These are phyloP conservation scores for Drosophila willistoni DNA, from an alignment of 1,140 invertebrate genomes.

Conservation along the genomic window DNA sequence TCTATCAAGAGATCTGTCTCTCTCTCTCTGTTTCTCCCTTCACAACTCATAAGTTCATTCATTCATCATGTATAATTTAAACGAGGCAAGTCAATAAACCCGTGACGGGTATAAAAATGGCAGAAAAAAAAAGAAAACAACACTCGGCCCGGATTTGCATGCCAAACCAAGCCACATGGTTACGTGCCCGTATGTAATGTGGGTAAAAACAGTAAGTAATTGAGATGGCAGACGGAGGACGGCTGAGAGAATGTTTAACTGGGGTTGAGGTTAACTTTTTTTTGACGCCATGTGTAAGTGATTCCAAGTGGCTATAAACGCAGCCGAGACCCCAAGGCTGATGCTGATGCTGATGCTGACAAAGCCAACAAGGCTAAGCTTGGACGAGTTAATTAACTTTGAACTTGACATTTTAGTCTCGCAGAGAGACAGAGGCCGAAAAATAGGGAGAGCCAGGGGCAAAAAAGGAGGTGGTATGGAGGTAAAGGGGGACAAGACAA, in stretches of 20 bases:
- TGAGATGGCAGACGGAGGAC: background rate
- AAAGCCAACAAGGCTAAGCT: conserved; percentile 17
- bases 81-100: conserved; percentile 68
- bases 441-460: conserved; percentile 8
- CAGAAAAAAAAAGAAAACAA: background rate
- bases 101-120: conserved; percentile 42
- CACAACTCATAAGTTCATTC: background rate
- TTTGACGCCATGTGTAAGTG: conserved; percentile 57
- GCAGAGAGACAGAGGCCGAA: conserved; percentile 18
- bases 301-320: conserved; percentile 62
- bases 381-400: conserved; percentile 69
- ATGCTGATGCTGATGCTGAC: background rate
- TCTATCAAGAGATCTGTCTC: background rate
- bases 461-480: background rate
- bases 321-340: conserved; percentile 23
- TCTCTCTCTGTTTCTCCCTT: background rate
- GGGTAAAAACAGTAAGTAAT: background rate
- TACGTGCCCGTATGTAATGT: conserved; percentile 41
- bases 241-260: background rate
- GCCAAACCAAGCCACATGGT: conserved; percentile 18
- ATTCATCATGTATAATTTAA: conserved; percentile 7
- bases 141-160: conserved; percentile 40
- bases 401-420: conserved; percentile 71
- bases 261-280: conserved; percentile 22
- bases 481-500: conserved; percentile 10